Evolutionary conservation across 2,888 invertebrate species (phyloP), one percentile per base, ranked within the genome.

Genomic region (Cerceris rybyensis): DNA sequence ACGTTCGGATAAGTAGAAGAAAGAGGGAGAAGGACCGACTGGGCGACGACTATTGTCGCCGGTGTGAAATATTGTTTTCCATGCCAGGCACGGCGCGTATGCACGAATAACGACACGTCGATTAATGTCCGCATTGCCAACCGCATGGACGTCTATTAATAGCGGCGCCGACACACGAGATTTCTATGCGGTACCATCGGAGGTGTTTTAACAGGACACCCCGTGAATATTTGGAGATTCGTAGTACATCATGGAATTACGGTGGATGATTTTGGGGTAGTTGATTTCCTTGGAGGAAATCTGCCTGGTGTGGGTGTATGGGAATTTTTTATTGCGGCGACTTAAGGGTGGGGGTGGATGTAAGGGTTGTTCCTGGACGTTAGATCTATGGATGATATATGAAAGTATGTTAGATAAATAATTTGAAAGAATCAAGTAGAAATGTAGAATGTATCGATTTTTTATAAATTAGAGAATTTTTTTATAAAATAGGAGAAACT

Each of bases 61-160:
- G 65, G 82, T 78, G 84, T 89, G 85, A 89, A 89, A 89, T 88
- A 89, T 89, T 83, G 87, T 89, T 89, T 84, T 88, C 88, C 86
- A 89, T 88, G 88, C 88, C 82, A 82, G 86, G 87, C 89, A 88
- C 85, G 88, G 80, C 81, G 83, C 82, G 81, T 86, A 83, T 88
- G 87, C 85, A 86, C 88, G 86, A 87, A 87, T 88, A 88, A 89
- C 88, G 85, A 88, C 88, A 86, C 87, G 87, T 85, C 88, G 89
- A 89, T 89, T 89, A 89, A 89, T 88, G 84, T 85, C 83, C 84
- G 85, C 86, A 87, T 89, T 86, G 87, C 82, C 87, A 83, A 85
- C 82, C 83, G 72, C 83, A 75, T 75, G 83, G 76, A 72, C 79
- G 83, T 85, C 88, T 89, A 89, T 89, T 89, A 88, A 88, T 88